Conservation (phyloP, 2,113 vertebrate genomes). For the Abramis brama region DNA sequence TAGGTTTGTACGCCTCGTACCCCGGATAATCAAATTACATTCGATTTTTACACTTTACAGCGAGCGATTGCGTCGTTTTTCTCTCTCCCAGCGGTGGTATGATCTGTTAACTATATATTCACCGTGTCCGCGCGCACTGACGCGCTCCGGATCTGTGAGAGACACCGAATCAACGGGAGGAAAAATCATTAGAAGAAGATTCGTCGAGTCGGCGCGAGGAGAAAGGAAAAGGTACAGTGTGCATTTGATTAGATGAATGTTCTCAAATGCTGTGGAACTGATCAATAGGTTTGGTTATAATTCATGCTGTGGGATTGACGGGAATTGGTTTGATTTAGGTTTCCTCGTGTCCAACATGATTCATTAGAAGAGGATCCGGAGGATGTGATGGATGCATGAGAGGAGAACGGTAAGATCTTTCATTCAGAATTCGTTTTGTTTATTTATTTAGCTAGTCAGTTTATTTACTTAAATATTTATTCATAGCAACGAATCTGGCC, state of each 20-base stretch:
- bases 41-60: constrained; percentile 25
- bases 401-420: constrained; percentile 33
- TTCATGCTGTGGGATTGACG: background rate
- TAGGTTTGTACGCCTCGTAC: background rate
- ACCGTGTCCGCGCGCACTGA: constrained; percentile 21
- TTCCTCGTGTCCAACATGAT: background rate
- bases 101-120: background rate
- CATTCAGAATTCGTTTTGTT: constrained; percentile 10
- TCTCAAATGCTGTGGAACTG: background rate
- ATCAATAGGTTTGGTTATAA: background rate
- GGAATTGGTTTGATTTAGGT: constrained; percentile 18
- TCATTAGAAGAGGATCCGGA: constrained; percentile 35
- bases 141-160: constrained; percentile 64
- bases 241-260: background rate
- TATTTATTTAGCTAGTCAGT: constrained; percentile 8
- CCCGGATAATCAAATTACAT: background rate
- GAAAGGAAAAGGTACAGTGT: constrained; percentile 59
- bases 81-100: background rate
- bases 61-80: constrained; percentile 1
- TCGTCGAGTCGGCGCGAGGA: constrained; percentile 32
- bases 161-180: constrained; percentile 67
- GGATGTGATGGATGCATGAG: constrained; percentile 35
- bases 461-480: background rate
- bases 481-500: background rate
- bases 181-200: constrained; percentile 52